Percentiles rank a stretch among this genome's conserved stretches.
Conservation (phyloP, 2,888 invertebrate species). For the Heliconius erato region DNA sequence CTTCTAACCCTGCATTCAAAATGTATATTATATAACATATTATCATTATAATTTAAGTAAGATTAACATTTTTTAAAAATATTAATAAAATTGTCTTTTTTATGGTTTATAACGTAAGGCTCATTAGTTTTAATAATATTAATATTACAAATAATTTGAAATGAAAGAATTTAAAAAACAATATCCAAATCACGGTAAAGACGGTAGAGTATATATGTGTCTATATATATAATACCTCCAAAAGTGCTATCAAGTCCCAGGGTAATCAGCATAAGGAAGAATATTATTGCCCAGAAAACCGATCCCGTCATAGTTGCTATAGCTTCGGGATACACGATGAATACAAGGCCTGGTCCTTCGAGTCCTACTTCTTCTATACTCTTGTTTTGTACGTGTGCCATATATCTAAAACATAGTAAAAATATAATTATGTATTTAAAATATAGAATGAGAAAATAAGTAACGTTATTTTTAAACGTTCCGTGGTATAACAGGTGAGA, state of each 20-base stretch:
- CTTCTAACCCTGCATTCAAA: conserved; percentile 89
- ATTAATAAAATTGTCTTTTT: not conserved
- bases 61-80: not conserved
- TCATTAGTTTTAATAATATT: not conserved
- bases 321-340: conserved; percentile 98
- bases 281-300: conserved; percentile 97
- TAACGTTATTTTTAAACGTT: too few species aligned
- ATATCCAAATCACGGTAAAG: too few species aligned
- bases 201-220: not conserved
- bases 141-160: too few species aligned
- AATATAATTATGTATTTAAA: too few species aligned
- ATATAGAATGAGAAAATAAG: too few species aligned
- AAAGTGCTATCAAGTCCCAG: conserved; percentile 96
- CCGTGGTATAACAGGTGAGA: too few species aligned
- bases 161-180: too few species aligned
- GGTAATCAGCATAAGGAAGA: conserved; percentile 98
- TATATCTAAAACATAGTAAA: conserved; percentile 86
- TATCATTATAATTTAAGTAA: not conserved
- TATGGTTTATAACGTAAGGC: not conserved
- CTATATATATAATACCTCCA: conserved; percentile 84
- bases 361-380: conserved; percentile 94
- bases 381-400: conserved; percentile 95
- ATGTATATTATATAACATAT: too few species aligned
- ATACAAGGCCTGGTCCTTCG: conserved; percentile 96
- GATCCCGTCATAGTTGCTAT: conserved; percentile 97